Evolutionary conservation across 1,140 invertebrate genomes (phyloP).

Genomic region (Drosophila triauraria): DNA sequence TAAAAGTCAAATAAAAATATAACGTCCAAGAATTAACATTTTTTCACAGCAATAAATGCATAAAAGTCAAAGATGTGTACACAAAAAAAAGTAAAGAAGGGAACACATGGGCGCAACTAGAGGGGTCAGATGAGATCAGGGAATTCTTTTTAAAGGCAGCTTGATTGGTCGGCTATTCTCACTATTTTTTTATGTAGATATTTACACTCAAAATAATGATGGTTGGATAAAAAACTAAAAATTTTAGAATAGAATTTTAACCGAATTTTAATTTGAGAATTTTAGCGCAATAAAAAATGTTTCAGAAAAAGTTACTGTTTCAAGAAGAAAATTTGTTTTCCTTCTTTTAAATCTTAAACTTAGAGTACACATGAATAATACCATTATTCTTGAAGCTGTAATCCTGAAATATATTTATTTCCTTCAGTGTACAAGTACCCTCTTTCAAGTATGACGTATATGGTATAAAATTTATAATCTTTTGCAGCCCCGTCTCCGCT

Average conservation of each 20-base stretch:
- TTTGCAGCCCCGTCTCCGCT: slow-evolving; percentile 38
- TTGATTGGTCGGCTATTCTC: slow-evolving; percentile 11
- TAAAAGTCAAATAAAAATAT: slow-evolving; percentile 66
- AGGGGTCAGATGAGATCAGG: slow-evolving; percentile 1
- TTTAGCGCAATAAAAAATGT: background rate
- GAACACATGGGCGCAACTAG: slow-evolving; percentile 14
- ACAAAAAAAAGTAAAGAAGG: slow-evolving; percentile 12
- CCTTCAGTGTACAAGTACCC: slow-evolving; percentile 18
- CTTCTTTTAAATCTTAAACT: too few relatives aligned
- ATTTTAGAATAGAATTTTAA: too few relatives aligned
- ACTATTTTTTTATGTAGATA: background rate
- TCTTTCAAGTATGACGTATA: slow-evolving; percentile 30
- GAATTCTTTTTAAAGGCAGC: slow-evolving; percentile 12
- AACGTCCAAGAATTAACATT: slow-evolving; percentile 65
- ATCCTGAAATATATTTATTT: background rate
- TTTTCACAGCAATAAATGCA: slow-evolving; percentile 68
- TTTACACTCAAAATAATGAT: background rate
- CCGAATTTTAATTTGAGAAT: background rate
- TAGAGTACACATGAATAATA: too few relatives aligned
- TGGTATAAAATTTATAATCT: slow-evolving; percentile 61
- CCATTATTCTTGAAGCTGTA: background rate
- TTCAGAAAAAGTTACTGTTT: too few relatives aligned
- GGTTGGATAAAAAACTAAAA: background rate
- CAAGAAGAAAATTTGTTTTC: too few relatives aligned
- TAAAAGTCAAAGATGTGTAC: slow-evolving; percentile 56